Percentiles rank a stretch among this genome's conserved stretches.
These are phyloP conservation scores for Teleogryllus occipitalis DNA, from an alignment of 1,140 invertebrate species.

Conservation along the genomic window DNA sequence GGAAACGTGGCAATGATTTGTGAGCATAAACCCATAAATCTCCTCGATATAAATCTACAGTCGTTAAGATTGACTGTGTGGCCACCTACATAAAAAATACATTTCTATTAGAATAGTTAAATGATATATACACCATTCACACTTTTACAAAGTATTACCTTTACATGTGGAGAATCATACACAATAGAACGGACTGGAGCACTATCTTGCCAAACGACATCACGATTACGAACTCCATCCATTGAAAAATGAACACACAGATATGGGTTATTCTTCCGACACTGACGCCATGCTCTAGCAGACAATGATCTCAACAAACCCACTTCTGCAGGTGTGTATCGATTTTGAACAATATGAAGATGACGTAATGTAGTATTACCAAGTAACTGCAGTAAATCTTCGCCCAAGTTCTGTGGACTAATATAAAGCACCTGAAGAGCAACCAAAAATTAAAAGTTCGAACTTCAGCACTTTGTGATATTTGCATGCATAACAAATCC, in stretches of 20 bases:
- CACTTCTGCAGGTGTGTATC: conserved; percentile 46
- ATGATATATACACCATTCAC: neutral
- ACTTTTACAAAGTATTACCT: conserved; percentile 35
- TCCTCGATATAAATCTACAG: conserved; percentile 49
- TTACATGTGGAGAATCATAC: conserved; percentile 52
- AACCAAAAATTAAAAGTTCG: neutral
- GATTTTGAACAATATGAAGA: conserved; percentile 70
- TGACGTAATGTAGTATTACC: conserved; percentile 57
- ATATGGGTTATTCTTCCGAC: conserved; percentile 30
- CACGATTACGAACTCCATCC: conserved; percentile 27
- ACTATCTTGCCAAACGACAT: conserved; percentile 47
- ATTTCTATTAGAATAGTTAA: conserved; percentile 1
- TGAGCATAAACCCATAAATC: conserved; percentile 51
- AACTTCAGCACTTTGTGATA: neutral
- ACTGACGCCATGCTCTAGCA: conserved; percentile 34
- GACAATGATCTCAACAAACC: conserved; percentile 27
- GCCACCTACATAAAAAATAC: conserved; percentile 35
- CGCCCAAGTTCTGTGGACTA: conserved; percentile 72
- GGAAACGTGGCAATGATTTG: conserved; percentile 50
- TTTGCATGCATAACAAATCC: neutral
- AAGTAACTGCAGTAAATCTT: conserved; percentile 62
- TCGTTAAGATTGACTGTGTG: conserved; percentile 39
- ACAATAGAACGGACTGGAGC: conserved; percentile 59
- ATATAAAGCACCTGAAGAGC: conserved; percentile 51
- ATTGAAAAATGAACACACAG: conserved; percentile 38